Percentiles rank a stretch among this genome's conserved stretches.
These are phyloP conservation scores for Hemistola chrysoprasaria DNA, from an alignment of 2,888 invertebrate species.

Conservation along the genomic window DNA sequence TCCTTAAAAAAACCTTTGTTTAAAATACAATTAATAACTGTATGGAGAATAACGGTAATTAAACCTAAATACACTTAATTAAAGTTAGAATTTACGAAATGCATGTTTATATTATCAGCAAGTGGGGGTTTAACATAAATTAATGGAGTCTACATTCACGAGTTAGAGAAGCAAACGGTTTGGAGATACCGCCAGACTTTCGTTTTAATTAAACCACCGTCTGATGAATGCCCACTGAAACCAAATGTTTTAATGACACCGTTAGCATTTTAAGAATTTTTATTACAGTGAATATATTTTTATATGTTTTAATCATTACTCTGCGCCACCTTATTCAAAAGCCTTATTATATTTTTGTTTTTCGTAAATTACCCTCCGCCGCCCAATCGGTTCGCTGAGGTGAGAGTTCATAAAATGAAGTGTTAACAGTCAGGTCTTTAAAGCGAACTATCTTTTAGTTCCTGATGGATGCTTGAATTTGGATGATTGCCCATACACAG, in stretches of 20 bases:
- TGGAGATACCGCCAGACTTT: conserved; percentile 43
- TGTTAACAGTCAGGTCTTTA: too few species aligned
- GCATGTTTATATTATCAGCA: conserved; percentile 7
- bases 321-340: conserved; percentile 10
- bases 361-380: too few species aligned
- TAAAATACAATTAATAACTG: too few species aligned
- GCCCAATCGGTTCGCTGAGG: too few species aligned
- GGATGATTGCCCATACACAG: too few species aligned
- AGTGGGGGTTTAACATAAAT: conserved; percentile 42
- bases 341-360: too few species aligned
- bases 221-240: conserved; percentile 49
- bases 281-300: conserved; percentile 14
- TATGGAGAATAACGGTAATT: too few species aligned
- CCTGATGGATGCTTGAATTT: too few species aligned
- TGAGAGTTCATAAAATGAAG: too few species aligned
- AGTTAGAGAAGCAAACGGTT: conserved; percentile 42
- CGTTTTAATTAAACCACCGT: conserved; percentile 55
- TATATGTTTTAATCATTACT: conserved; percentile 20
- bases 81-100: conserved; percentile 31
- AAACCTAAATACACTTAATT: background rate
- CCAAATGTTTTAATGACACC: conserved; percentile 48
- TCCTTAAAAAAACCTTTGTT: too few species aligned
- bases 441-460: too few species aligned
- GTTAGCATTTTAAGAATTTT: conserved; percentile 33
- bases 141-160: conserved; percentile 43